phyloP scores from a whole-genome alignment of 2,797 vertebrate genomes.

The Sciaenops ocellatus region DNA sequence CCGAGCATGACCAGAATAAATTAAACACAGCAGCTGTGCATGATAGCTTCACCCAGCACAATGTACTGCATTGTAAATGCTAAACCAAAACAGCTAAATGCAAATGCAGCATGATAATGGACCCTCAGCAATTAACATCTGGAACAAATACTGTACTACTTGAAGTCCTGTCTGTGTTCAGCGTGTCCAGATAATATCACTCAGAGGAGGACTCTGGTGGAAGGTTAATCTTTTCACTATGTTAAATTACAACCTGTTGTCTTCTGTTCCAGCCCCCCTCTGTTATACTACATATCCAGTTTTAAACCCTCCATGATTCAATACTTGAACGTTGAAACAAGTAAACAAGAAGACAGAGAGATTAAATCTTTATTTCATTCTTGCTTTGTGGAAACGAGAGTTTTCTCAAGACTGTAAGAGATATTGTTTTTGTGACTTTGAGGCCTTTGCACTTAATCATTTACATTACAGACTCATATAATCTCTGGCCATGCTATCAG shows the following conservation, averaged over 20 bases:
- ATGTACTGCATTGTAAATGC: conserved; percentile 44
- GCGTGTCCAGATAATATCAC: conserved; percentile 42
- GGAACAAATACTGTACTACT: conserved; percentile 42
- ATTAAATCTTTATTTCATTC: conserved; percentile 10
- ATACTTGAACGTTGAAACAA: not conserved
- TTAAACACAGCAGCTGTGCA: conserved; percentile 51
- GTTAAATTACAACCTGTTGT: conserved; percentile 13
- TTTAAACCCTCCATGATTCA: not conserved
- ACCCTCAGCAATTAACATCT: conserved; percentile 63
- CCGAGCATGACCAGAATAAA: conserved; percentile 57
- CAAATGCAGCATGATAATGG: conserved; percentile 57
- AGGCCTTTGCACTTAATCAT: conserved; percentile 1
- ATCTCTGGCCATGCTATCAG: conserved; percentile 9
- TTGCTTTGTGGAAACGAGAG: not conserved
- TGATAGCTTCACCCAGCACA: conserved; percentile 30
- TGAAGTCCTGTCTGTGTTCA: conserved; percentile 24
- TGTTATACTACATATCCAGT: not conserved
- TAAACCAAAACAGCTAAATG: conserved; percentile 56
- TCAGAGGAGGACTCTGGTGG: conserved; percentile 8
- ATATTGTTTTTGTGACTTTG: not conserved
- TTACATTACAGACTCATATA: not conserved
- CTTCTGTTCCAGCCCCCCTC: not conserved
- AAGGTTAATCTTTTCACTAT: conserved; percentile 29
- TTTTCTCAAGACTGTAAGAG: not conserved
- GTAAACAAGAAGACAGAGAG: conserved; percentile 9